Percentiles rank a stretch among this genome's conserved stretches.
Conservation (phyloP, 2,113 vertebrate genomes). For the Gymnarchus niloticus region DNA sequence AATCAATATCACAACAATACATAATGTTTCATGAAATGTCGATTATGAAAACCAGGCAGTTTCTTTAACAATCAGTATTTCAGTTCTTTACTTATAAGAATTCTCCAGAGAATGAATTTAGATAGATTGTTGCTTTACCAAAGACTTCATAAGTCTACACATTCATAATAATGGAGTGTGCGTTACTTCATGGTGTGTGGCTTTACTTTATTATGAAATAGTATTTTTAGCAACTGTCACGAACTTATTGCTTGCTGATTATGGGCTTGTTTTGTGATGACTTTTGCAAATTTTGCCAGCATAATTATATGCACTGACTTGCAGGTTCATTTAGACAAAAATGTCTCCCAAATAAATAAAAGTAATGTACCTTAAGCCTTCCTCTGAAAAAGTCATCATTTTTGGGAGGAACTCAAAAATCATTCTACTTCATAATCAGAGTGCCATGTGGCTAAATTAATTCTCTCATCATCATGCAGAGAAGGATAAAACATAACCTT, state of each 20-base stretch:
- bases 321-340: too few relatives aligned
- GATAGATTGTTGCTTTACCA: background rate
- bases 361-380: too few relatives aligned
- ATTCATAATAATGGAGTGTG: too few relatives aligned
- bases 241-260: background rate
- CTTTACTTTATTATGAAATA: background rate
- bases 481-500: constrained; percentile 47
- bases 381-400: background rate
- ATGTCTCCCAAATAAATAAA: too few relatives aligned
- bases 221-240: background rate
- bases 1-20: background rate
- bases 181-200: background rate
- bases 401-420: constrained; percentile 45
- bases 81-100: background rate
- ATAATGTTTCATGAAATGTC: background rate
- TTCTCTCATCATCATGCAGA: constrained; percentile 31
- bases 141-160: background rate
- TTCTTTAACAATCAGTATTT: background rate
- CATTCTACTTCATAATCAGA: constrained; percentile 46
- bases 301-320: too few relatives aligned
- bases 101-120: background rate
- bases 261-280: background rate
- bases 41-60: background rate
- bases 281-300: too few relatives aligned
- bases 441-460: constrained; percentile 21